A percentile compares a stretch with the other conserved stretches of the same genome.
Evolutionary conservation across 2,113 vertebrate species (phyloP).

Genomic region (Scomber colias): DNA sequence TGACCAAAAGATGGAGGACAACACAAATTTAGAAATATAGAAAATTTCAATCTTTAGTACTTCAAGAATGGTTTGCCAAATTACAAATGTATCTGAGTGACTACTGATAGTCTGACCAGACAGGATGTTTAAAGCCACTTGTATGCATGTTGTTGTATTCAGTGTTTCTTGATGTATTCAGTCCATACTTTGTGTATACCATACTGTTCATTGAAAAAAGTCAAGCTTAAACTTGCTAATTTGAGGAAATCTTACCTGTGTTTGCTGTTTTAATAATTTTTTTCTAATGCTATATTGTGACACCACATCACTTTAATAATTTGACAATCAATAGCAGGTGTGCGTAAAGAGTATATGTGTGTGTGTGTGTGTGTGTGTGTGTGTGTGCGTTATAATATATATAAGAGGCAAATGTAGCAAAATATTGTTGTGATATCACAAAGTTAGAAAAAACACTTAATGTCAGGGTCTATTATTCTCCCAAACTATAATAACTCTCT

Average conservation of each 20-base stretch:
- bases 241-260: background rate
- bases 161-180: background rate
- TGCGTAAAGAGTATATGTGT: background rate
- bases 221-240: background rate
- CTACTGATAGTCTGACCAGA: background rate
- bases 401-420: background rate
- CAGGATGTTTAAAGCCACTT: background rate
- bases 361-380: background rate
- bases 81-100: too few relatives aligned
- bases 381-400: too few relatives aligned
- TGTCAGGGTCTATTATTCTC: background rate
- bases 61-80: background rate
- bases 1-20: background rate
- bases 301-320: constrained; percentile 2
- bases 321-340: constrained; percentile 21
- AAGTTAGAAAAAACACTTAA: constrained; percentile 16
- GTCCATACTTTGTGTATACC: background rate
- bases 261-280: background rate
- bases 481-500: constrained; percentile 17
- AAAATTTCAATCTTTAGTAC: background rate
- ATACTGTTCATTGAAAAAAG: background rate
- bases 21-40: background rate
- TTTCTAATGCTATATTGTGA: background rate
- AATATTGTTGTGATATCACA: constrained; percentile 1
- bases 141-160: background rate